Conservation (phyloP, 2,113 vertebrate species). For the Tor tambroides region DNA sequence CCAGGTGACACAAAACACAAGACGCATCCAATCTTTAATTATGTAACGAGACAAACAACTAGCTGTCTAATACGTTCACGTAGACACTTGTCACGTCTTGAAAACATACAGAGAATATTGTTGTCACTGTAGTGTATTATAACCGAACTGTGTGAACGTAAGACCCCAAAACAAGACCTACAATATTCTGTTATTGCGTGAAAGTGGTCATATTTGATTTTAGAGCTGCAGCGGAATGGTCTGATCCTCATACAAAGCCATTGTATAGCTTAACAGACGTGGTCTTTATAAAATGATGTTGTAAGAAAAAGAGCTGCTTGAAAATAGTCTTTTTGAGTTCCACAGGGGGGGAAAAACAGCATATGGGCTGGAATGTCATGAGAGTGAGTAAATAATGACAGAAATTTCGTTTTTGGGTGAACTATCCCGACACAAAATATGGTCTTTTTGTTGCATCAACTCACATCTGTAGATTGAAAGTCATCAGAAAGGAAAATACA, state of each 20-base stretch:
- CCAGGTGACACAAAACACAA: no score
- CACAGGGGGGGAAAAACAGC: not conserved
- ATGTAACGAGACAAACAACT: no score
- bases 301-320: not conserved
- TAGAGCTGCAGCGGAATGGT: no score
- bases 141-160: no score
- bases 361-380: not conserved
- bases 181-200: no score
- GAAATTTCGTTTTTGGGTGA: not conserved
- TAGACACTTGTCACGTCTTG: no score
- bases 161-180: no score
- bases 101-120: not conserved
- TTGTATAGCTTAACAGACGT: not conserved
- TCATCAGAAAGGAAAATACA: slow-evolving; percentile 36
- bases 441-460: not conserved
- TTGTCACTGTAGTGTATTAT: not conserved
- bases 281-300: not conserved
- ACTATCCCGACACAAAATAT: not conserved
- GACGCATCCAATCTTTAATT: no score
- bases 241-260: not conserved
- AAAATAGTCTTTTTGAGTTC: not conserved
- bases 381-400: not conserved
- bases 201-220: no score
- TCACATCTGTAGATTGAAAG: not conserved
- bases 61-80: no score